phyloP scores from a whole-genome alignment of 1,140 invertebrate species.

The Drosophila sechellia region DNA sequence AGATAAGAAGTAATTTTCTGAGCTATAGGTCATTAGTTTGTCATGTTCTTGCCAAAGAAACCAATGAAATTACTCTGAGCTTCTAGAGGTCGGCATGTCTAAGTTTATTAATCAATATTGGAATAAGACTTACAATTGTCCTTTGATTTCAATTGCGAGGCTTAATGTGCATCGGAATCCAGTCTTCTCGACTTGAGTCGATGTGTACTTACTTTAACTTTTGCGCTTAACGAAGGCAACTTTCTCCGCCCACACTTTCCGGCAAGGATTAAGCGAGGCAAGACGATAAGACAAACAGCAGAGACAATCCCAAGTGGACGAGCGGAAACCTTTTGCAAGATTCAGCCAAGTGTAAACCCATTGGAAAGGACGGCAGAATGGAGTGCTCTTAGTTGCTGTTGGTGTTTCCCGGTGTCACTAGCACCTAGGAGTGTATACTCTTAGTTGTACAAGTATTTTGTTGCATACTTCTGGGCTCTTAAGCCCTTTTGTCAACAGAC shows the following conservation, averaged over 20 bases:
- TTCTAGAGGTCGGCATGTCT: too few relatives aligned
- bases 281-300: constrained; percentile 26
- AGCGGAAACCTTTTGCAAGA: constrained; percentile 22
- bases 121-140: not conserved
- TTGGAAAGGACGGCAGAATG: constrained; percentile 48
- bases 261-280: constrained; percentile 26
- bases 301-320: constrained; percentile 16
- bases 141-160: not conserved
- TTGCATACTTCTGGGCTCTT: constrained; percentile 62
- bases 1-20: too few relatives aligned
- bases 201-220: constrained; percentile 52
- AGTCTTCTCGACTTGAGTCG: constrained; percentile 4
- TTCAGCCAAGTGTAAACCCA: constrained; percentile 63
- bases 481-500: constrained; percentile 70
- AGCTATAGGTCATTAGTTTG: too few relatives aligned
- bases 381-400: constrained; percentile 33
- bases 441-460: constrained; percentile 26
- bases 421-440: constrained; percentile 15
- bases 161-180: constrained; percentile 5
- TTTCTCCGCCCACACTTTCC: not conserved
- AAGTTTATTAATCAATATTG: too few relatives aligned
- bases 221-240: constrained; percentile 51
- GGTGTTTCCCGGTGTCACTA: not conserved
- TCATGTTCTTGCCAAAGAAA: too few relatives aligned
- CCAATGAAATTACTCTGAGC: too few relatives aligned